Evolutionary conservation across 2,888 invertebrate species (phyloP).

Genomic region (Agonopterix arenella): DNA sequence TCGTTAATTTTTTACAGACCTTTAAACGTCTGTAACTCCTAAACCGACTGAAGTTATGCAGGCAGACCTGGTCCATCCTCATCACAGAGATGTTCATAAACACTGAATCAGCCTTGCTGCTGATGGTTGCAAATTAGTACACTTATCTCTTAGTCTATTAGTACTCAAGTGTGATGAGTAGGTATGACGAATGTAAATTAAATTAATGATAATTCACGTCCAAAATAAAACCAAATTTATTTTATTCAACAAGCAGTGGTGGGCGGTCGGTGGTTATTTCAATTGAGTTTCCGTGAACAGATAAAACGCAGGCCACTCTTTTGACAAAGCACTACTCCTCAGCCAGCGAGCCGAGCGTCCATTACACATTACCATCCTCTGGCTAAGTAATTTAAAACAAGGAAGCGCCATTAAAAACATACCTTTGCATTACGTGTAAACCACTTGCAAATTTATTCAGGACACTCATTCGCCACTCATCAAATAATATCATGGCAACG

Average conservation of each 20-base stretch:
- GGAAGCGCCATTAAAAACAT: conserved; percentile 52
- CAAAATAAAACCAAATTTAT: not conserved
- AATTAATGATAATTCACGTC: too few relatives aligned
- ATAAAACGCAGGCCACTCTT: not conserved
- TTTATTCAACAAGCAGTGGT: not conserved
- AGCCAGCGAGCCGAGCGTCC: not conserved
- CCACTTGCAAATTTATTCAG: conserved; percentile 68
- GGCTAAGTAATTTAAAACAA: conserved; percentile 43
- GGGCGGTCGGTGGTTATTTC: not conserved
- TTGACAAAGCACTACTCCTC: not conserved
- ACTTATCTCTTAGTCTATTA: too few relatives aligned
- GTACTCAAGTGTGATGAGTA: too few relatives aligned
- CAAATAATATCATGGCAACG: conserved; percentile 48
- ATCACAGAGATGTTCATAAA: too few relatives aligned
- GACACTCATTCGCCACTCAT: conserved; percentile 55
- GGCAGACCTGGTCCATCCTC: too few relatives aligned
- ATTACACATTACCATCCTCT: not conserved
- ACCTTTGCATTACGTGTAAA: conserved; percentile 51
- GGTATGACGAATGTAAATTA: too few relatives aligned
- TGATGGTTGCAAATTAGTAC: too few relatives aligned
- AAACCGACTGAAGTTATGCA: too few relatives aligned
- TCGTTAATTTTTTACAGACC: too few relatives aligned
- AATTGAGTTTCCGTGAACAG: not conserved
- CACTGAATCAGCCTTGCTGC: too few relatives aligned
- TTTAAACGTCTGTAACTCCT: too few relatives aligned